Percentiles rank a stretch among this genome's conserved stretches.
Conservation (phyloP, 2,113 vertebrate species). For the Porphyrio hochstetteri region DNA sequence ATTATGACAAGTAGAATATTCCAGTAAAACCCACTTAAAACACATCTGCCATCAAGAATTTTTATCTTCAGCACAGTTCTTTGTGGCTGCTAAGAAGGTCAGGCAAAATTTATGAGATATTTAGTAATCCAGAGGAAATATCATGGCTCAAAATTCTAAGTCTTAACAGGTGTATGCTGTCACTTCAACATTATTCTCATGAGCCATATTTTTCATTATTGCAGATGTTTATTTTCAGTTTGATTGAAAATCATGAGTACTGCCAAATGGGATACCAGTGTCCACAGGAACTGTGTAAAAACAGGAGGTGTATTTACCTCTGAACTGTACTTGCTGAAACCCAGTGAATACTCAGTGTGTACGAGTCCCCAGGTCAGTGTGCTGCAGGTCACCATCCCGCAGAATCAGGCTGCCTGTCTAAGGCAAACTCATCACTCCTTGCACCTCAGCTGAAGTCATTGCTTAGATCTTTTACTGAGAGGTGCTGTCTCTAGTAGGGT, state of each 20-base stretch:
- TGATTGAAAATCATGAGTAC: background rate
- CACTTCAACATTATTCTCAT: background rate
- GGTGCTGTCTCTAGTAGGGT: background rate
- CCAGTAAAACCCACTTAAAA: background rate
- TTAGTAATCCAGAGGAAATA: background rate
- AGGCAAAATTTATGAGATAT: background rate
- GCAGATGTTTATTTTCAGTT: background rate
- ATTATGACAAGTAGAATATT: background rate
- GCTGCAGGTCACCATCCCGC: rapidly evolving
- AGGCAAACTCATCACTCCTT: background rate
- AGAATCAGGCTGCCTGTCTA: background rate
- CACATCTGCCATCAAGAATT: background rate
- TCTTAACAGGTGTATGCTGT: background rate
- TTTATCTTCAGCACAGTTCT: background rate
- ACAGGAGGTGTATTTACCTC: background rate
- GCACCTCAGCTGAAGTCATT: background rate
- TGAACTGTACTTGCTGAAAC: background rate
- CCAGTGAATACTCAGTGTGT: background rate
- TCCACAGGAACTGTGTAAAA: background rate
- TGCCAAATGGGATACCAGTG: background rate
- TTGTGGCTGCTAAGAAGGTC: background rate
- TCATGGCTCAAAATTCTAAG: background rate
- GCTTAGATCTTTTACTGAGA: background rate
- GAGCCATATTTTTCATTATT: background rate
- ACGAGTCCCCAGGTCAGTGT: background rate